Conservation (phyloP, 2,113 vertebrate species). For the Actinemys pallida region DNA sequence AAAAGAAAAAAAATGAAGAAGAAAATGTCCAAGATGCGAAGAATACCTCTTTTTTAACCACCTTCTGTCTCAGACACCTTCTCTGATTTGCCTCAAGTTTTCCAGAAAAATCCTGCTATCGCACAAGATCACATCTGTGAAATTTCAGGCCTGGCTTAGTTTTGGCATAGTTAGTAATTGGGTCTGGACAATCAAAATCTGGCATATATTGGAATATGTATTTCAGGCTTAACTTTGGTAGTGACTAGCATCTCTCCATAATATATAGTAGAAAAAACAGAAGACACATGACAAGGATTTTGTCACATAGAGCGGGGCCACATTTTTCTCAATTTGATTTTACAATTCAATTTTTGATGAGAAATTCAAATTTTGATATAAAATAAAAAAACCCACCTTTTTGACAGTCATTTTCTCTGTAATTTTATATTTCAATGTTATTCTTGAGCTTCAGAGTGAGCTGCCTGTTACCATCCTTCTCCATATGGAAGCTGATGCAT, state of each 20-base stretch:
- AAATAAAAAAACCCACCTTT: neutral
- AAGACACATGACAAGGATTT: neutral
- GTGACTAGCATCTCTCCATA: neutral
- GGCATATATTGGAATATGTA: neutral
- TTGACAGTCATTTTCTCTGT: slow-evolving; percentile 39
- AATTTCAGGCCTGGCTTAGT: neutral
- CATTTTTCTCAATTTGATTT: neutral
- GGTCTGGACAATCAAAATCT: neutral
- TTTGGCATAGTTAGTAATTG: neutral
- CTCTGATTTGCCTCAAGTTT: neutral
- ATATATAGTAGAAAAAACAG: neutral
- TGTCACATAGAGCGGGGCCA: neutral
- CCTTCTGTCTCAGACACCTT: neutral
- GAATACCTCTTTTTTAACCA: neutral
- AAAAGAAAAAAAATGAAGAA: neutral
- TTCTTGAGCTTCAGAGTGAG: slow-evolving; percentile 66
- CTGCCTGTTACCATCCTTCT: slow-evolving; percentile 67
- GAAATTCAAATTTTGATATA: rapidly evolving
- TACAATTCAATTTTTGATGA: neutral
- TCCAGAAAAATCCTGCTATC: neutral
- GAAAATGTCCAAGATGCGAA: neutral
- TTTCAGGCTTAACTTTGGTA: neutral
- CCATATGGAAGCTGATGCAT: slow-evolving; percentile 47
- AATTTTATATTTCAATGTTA: slow-evolving; percentile 65
- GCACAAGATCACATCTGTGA: rapidly evolving